Conservation (phyloP, 2,113 vertebrate species). For the Clinocottus analis region DNA sequence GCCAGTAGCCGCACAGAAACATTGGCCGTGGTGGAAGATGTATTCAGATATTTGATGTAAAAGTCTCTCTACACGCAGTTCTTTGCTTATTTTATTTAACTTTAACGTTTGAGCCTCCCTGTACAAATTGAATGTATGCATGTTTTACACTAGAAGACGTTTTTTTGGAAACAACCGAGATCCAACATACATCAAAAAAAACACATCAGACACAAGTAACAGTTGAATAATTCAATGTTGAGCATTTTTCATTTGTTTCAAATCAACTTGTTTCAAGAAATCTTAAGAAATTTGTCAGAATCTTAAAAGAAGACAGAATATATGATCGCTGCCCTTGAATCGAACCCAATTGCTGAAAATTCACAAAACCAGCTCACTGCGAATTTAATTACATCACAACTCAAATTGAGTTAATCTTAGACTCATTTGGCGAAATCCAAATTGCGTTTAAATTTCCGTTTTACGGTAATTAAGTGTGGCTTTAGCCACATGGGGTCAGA, state of each 20-base stretch:
- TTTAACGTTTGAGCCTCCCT: background rate
- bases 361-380: background rate
- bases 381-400: too few relatives aligned
- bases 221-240: too few relatives aligned
- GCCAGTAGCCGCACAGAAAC: conserved; percentile 30
- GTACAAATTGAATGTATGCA: background rate
- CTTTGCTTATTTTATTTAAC: background rate
- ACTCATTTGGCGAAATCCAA: background rate
- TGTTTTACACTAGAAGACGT: background rate
- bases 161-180: too few relatives aligned
- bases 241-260: too few relatives aligned
- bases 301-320: background rate
- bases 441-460: background rate
- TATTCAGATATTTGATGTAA: conserved; percentile 5
- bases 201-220: too few relatives aligned
- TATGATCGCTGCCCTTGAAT: background rate
- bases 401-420: background rate
- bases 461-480: too few relatives aligned
- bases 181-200: too few relatives aligned
- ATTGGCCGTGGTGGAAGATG: background rate
- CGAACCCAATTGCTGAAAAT: background rate
- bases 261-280: too few relatives aligned
- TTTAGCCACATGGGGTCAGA: too few relatives aligned
- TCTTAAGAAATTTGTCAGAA: too few relatives aligned
- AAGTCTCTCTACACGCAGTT: background rate